Evolutionary conservation across 2,888 invertebrate genomes (phyloP), one percentile per base, ranked within the genome.

Genomic region (Chaitophorus viminalis): DNA sequence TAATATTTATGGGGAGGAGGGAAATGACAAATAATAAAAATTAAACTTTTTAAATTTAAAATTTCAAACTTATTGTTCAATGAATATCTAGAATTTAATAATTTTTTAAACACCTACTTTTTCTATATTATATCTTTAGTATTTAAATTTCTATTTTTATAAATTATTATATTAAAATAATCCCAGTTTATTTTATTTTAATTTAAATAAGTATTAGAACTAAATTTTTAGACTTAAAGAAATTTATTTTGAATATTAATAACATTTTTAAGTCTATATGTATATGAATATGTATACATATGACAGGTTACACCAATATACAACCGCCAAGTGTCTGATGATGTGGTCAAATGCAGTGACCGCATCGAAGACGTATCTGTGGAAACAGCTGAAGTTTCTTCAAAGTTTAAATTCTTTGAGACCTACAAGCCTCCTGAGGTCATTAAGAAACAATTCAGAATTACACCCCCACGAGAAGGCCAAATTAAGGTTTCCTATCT

Each of bases 381-480:
- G 88, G 94, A 95, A 92, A 96, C 96, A 0, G 94, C 95, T 0
- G 96, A 97, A 91, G 94, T 97, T 90, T 94, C 95, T 88, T 95
- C 96, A 91, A 94, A 96, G 90, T 98, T 97, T 93, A 95, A 96
- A 92, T 97, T 97, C 93, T 97, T 97, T 92, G 97, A 97, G 93
- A 95, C 95, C 0, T 97, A 96, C 93, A 94, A 93, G 91, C 95
- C 96, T 82, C 94, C 95, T 90, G 93, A 93, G 90, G 92, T 93
- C 91, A 92, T 93, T 90, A 93, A 94, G 90, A 95, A 94, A 92
- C 93, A 94, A 91, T 97, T 97, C 93, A 94, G 97, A 90, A 96
- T 97, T 92, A 97, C 97, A 70, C 97, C 97, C 89, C 97, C 97
- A 1, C 93, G 97, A 90, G 97, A 97, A 90, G 94, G 94, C 89